phyloP scores from a whole-genome alignment of 2,797 vertebrate species.

The Hoplostethus atlanticus region DNA sequence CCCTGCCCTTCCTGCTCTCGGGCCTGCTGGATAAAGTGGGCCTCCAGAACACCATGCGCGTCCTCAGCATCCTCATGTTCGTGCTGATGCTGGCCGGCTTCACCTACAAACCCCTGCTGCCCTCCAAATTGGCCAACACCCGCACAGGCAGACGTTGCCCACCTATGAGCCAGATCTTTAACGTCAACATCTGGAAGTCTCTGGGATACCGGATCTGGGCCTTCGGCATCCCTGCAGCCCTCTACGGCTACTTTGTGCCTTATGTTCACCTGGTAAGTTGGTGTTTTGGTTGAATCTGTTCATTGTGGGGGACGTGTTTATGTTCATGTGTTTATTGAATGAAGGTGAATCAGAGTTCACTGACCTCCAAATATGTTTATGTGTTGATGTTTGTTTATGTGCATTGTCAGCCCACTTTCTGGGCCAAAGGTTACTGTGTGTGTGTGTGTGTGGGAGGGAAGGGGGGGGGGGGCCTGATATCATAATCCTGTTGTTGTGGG shows the following conservation, averaged over 20 bases:
- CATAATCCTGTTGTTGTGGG: constrained; percentile 39
- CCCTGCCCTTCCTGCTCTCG: constrained; percentile 88
- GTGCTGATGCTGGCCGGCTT: constrained; percentile 92
- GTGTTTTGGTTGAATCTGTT: background rate
- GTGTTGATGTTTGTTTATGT: constrained; percentile 4
- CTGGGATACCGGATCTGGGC: constrained; percentile 94
- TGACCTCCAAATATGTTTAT: background rate
- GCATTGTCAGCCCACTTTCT: background rate
- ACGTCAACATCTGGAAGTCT: constrained; percentile 92
- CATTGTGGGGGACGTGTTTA: background rate
- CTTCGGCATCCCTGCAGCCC: constrained; percentile 92
- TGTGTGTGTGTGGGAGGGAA: too few species aligned
- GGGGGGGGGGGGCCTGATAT: background rate
- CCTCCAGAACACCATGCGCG: constrained; percentile 86
- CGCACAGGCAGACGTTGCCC: constrained; percentile 73
- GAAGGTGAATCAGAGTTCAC: background rate
- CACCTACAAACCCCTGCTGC: constrained; percentile 90
- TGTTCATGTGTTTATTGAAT: background rate
- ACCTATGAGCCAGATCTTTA: constrained; percentile 86
- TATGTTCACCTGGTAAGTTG: constrained; percentile 96
- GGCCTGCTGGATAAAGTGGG: constrained; percentile 75
- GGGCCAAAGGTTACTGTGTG: constrained; percentile 8
- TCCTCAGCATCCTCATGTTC: constrained; percentile 91
- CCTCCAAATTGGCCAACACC: constrained; percentile 61
- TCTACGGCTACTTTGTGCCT: constrained; percentile 98